Conservation (phyloP, 2,888 invertebrate species). For the Frankliniella intonsa region DNA sequence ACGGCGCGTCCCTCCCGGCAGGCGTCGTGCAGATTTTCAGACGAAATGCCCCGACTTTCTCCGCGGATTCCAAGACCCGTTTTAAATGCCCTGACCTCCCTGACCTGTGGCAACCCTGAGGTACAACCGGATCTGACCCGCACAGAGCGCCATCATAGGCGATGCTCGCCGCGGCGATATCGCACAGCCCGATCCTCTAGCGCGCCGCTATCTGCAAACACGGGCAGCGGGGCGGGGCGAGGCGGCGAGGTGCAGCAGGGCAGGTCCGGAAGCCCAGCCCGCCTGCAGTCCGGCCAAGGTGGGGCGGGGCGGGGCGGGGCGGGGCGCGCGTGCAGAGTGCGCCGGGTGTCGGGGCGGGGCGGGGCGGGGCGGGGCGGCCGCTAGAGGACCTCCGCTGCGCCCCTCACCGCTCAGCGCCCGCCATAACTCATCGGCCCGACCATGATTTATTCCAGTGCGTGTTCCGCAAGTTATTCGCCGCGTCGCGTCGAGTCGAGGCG, state of each 20-base stretch:
- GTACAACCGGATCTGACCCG: too few relatives aligned
- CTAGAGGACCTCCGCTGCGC: not conserved
- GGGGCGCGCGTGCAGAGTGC: not conserved
- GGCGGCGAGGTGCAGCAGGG: not conserved
- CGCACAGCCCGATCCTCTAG: too few relatives aligned
- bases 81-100: too few relatives aligned
- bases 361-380: not conserved
- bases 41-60: too few relatives aligned
- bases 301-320: not conserved
- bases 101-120: too few relatives aligned
- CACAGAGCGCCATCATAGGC: too few relatives aligned
- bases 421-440: conserved; percentile 10
- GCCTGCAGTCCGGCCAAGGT: not conserved
- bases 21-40: too few relatives aligned
- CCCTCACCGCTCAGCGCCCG: not conserved
- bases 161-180: too few relatives aligned
- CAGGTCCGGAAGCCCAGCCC: not conserved
- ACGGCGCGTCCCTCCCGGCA: too few relatives aligned
- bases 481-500: not conserved
- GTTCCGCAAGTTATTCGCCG: not conserved
- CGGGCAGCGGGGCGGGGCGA: not conserved
- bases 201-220: not conserved
- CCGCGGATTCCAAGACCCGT: too few relatives aligned
- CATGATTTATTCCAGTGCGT: not conserved
- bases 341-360: not conserved